Percentiles rank a stretch among this genome's conserved stretches.
phyloP scores from a whole-genome alignment of 2,888 invertebrate genomes.

The Pristionchus japonicus region DNA sequence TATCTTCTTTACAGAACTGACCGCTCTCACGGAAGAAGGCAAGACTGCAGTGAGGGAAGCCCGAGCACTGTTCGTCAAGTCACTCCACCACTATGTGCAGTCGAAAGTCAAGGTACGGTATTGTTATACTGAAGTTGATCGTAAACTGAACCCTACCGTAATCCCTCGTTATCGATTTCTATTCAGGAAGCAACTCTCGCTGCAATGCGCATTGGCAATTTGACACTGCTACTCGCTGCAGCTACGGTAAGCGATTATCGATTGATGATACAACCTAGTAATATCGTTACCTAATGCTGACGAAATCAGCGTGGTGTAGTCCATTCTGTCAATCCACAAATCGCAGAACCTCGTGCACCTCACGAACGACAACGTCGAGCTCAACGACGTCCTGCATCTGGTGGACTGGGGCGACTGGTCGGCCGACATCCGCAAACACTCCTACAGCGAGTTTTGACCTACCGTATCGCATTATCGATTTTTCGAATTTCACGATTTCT shows the following conservation, averaged over 20 bases:
- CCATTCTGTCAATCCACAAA: background rate
- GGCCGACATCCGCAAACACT: slow-evolving; percentile 18
- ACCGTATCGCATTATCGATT: background rate
- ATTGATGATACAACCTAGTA: background rate
- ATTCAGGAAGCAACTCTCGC: background rate
- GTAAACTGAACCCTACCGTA: background rate
- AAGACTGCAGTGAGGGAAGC: background rate
- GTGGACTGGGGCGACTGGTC: slow-evolving; percentile 49
- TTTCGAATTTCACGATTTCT: background rate
- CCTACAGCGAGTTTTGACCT: slow-evolving; percentile 34
- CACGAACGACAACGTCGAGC: slow-evolving; percentile 67
- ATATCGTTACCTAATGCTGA: no score
- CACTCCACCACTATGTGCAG: slow-evolving; percentile 34
- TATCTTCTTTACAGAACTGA: slow-evolving; percentile 27
- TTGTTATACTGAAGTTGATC: background rate
- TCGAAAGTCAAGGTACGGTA: background rate
- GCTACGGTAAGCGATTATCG: slow-evolving; percentile 59
- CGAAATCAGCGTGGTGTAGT: background rate
- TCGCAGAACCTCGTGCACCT: slow-evolving; percentile 67
- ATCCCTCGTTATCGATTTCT: background rate
- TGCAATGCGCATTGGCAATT: slow-evolving; percentile 60
- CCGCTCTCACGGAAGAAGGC: background rate
- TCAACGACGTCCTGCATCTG: slow-evolving; percentile 67
- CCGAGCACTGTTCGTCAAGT: background rate
- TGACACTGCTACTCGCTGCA: slow-evolving; percentile 66